Conservation (phyloP, 2,888 invertebrate species). For the Tribolium freemani region DNA sequence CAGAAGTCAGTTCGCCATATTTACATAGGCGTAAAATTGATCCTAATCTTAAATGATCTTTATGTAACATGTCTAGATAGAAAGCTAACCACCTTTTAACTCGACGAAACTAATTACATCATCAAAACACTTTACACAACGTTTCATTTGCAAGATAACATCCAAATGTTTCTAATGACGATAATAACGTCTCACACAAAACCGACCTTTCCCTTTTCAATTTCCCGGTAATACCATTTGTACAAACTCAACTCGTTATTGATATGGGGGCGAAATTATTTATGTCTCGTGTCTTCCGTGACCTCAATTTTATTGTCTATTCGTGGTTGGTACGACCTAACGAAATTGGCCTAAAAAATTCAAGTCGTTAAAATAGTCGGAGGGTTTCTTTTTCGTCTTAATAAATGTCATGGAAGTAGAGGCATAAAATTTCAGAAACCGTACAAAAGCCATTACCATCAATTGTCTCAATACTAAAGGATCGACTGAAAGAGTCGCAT, state of each 20-base stretch:
- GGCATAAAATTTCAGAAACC: conserved; percentile 50
- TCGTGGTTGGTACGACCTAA: conserved; percentile 1
- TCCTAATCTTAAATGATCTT: conserved; percentile 1
- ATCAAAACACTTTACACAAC: not conserved
- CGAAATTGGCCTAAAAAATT: not conserved
- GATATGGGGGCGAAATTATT: not conserved
- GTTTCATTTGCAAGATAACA: conserved; percentile 1
- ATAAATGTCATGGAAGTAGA: conserved; percentile 48
- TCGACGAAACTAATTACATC: conserved; percentile 9
- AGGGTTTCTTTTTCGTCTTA: conserved; percentile 45
- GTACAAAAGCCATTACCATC: conserved; percentile 53
- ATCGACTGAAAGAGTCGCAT: conserved; percentile 42
- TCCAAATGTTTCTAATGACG: not conserved
- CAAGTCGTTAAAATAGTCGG: conserved; percentile 16
- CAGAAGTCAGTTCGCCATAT: not conserved
- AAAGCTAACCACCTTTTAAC: not conserved
- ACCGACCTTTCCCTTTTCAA: not conserved
- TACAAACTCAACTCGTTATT: too few species aligned
- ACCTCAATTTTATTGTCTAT: conserved; percentile 3
- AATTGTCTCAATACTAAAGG: conserved; percentile 47
- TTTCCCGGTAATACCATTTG: not conserved
- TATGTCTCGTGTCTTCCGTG: not conserved
- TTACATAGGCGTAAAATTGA: conserved; percentile 11
- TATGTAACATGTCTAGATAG: not conserved
- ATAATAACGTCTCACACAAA: not conserved